Evolutionary conservation across 2,888 invertebrate genomes (phyloP).

Genomic region (Macrosiphum euphorbiae): DNA sequence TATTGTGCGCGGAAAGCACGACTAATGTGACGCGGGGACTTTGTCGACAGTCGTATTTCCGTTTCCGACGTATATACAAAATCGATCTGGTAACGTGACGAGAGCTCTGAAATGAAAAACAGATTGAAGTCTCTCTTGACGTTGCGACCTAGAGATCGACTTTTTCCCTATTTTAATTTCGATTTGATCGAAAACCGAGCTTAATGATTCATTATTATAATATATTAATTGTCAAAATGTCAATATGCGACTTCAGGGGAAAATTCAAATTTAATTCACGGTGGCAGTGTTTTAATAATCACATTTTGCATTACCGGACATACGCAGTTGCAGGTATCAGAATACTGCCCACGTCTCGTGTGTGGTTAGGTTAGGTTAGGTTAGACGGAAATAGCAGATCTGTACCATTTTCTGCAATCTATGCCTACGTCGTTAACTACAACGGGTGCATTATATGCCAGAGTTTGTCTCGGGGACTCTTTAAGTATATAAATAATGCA

Average conservation of each 20-base stretch:
- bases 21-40: background rate
- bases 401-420: background rate
- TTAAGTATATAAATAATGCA: background rate
- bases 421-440: background rate
- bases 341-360: background rate
- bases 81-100: background rate
- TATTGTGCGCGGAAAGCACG: background rate
- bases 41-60: background rate
- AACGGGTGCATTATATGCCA: background rate
- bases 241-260: background rate
- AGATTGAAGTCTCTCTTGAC: conserved; percentile 12
- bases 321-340: background rate
- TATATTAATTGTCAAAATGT: background rate
- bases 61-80: background rate
- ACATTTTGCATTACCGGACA: background rate
- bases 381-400: background rate
- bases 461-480: background rate
- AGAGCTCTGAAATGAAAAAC: background rate
- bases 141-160: background rate
- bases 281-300: background rate
- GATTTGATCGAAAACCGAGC: background rate
- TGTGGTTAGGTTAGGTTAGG: no score
- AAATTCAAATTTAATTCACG: background rate
- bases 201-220: background rate
- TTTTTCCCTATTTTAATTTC: background rate